A percentile compares a stretch with the other conserved stretches of the same genome.
Conservation (phyloP, 2,888 invertebrate species). For the Xanthia icteritia region DNA sequence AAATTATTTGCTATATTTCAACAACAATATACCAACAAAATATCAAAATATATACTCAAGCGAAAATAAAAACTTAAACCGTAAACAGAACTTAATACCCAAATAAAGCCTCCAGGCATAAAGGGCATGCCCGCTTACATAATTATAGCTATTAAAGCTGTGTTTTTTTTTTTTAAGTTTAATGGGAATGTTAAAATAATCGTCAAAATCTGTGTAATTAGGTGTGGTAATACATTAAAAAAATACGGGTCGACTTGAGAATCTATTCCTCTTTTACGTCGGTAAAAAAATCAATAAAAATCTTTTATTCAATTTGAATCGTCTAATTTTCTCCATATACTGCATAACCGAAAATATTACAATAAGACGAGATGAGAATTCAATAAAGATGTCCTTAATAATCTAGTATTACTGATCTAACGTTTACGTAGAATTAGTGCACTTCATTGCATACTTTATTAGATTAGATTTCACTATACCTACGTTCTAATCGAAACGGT, state of each 20-base stretch:
- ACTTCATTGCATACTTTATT: constrained; percentile 50
- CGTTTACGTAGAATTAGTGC: constrained; percentile 19
- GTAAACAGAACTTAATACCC: no score
- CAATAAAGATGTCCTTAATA: not conserved
- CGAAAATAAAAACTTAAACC: no score
- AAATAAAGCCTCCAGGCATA: no score
- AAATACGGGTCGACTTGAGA: not conserved
- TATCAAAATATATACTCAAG: no score
- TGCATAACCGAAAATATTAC: not conserved
- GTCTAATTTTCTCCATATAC: no score
- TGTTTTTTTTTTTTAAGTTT: not conserved
- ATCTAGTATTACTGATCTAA: constrained; percentile 7
- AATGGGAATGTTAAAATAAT: no score
- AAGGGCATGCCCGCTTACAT: no score
- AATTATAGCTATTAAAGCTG: no score
- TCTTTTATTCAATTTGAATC: not conserved
- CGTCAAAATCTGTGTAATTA: not conserved
- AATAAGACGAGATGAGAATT: no score
- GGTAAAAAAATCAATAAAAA: not conserved
- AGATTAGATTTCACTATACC: constrained; percentile 55
- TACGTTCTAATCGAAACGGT: constrained; percentile 62
- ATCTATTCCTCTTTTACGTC: not conserved
- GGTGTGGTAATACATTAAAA: not conserved
- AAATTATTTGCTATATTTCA: no score
- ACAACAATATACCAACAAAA: no score